Conservation (phyloP, 1,140 invertebrate species). For the Neotoxoptera formosana region DNA sequence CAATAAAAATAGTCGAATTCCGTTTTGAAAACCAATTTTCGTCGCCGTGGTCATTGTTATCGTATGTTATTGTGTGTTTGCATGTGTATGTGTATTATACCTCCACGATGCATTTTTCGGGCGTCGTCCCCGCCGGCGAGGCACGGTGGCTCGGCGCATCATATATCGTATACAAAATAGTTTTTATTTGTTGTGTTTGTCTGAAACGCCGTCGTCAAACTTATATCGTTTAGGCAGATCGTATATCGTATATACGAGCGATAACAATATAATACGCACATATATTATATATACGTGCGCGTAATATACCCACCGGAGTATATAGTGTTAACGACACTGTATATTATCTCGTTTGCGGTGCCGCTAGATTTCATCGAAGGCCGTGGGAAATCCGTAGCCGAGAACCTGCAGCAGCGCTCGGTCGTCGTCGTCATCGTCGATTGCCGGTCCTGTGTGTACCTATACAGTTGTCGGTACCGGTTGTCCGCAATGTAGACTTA, state of each 20-base stretch:
- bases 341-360: background rate
- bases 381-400: conserved; percentile 25
- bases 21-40: conserved; percentile 26
- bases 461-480: background rate
- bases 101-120: background rate
- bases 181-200: background rate
- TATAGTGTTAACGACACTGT: conserved; percentile 40
- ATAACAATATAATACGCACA: background rate
- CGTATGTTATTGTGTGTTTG: background rate
- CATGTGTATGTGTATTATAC: too few species aligned
- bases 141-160: background rate
- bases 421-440: background rate
- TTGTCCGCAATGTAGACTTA: background rate
- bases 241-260: background rate
- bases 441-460: background rate
- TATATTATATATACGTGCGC: background rate
- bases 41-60: background rate
- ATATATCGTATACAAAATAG: background rate
- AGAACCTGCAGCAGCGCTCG: background rate
- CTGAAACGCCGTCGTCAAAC: background rate
- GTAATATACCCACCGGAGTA: background rate
- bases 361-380: conserved; percentile 13
- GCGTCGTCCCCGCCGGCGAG: background rate
- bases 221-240: background rate
- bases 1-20: background rate